These are phyloP conservation scores for Gortyna flavago DNA, from an alignment of 2,888 invertebrate genomes.

Conservation along the genomic window DNA sequence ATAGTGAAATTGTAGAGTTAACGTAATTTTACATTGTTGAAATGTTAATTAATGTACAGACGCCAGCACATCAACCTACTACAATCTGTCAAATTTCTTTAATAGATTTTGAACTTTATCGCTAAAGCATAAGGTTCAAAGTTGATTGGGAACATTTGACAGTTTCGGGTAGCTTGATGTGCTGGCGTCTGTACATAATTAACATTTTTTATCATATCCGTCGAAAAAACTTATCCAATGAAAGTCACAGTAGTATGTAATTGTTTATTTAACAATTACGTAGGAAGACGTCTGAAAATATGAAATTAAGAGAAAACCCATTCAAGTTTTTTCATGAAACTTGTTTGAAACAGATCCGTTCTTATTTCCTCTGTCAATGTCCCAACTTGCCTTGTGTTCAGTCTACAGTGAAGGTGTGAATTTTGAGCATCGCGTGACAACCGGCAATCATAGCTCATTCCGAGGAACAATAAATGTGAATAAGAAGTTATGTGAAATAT, in stretches of 20 bases:
- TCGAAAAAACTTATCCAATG: constrained; percentile 38
- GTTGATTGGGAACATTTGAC: no score
- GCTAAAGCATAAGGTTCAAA: no score
- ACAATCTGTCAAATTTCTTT: no score
- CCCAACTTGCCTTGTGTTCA: constrained; percentile 13
- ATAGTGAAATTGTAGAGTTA: constrained; percentile 34
- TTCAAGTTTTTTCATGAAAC: constrained; percentile 12
- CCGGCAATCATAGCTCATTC: constrained; percentile 68
- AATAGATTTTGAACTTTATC: no score
- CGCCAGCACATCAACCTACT: no score
- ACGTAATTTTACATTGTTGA: constrained; percentile 53
- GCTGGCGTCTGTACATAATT: constrained; percentile 49
- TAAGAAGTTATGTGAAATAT: constrained; percentile 72
- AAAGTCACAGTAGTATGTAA: constrained; percentile 40
- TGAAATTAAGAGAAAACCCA: background rate
- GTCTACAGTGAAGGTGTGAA: constrained; percentile 55
- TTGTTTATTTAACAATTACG: constrained; percentile 21
- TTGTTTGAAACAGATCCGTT: constrained; percentile 1
- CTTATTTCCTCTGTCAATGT: constrained; percentile 1
- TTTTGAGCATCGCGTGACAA: constrained; percentile 80
- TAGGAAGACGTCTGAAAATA: constrained; percentile 14
- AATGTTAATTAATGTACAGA: no score
- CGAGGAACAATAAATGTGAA: constrained; percentile 73
- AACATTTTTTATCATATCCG: constrained; percentile 50
- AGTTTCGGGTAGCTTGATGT: no score